phyloP scores from a whole-genome alignment of 2,113 vertebrate genomes.

The Thryonomys swinderianus region DNA sequence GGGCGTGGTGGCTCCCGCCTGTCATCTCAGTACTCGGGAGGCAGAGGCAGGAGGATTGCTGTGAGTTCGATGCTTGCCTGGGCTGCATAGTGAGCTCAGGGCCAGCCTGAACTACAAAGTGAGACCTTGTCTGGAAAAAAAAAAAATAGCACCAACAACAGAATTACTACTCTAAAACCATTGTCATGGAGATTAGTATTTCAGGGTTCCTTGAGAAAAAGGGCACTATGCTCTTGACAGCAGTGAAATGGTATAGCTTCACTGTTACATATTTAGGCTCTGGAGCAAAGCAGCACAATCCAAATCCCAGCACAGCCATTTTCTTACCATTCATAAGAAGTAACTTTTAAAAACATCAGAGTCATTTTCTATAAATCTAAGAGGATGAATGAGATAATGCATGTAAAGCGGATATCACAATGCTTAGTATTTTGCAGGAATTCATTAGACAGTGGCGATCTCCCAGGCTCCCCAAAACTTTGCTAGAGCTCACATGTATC shows the following conservation, averaged over 20 bases:
- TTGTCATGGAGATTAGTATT: neutral
- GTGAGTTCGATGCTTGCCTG: no score
- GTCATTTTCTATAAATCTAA: conserved; percentile 1
- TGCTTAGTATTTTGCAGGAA: conserved; percentile 20
- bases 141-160: no score
- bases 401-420: neutral
- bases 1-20: no score
- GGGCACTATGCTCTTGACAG: neutral
- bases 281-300: neutral
- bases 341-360: neutral
- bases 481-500: neutral
- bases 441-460: neutral
- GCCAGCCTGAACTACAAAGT: no score
- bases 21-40: no score
- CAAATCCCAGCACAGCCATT: neutral
- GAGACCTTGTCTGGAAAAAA: no score
- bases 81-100: no score
- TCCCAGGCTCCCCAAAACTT: neutral
- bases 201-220: neutral
- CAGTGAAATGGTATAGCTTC: neutral
- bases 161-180: neutral
- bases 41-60: no score
- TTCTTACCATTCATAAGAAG: neutral
- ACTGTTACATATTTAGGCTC: neutral
- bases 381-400: neutral